A percentile compares a stretch with the other conserved stretches of the same genome.
Evolutionary conservation across 2,797 vertebrate species (phyloP).

Genomic region (Psittacula derbiana): DNA sequence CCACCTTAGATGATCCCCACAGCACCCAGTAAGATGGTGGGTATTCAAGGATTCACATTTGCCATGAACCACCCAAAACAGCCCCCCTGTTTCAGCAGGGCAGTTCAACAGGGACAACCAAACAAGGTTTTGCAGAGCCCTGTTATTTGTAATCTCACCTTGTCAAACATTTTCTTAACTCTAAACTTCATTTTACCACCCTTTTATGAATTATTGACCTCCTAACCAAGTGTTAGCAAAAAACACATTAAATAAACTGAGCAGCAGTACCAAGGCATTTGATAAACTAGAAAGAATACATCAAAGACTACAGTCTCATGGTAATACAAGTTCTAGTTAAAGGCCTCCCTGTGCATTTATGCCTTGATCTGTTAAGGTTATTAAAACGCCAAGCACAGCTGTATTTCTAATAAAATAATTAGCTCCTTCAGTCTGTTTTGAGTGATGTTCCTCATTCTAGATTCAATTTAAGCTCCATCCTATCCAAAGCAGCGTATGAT

Average conservation of each 20-base stretch:
- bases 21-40: background rate
- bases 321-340: conserved; percentile 57
- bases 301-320: conserved; percentile 48
- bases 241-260: conserved; percentile 40
- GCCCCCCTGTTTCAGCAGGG: background rate
- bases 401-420: conserved; percentile 62
- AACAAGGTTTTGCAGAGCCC: background rate
- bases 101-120: background rate
- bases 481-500: background rate
- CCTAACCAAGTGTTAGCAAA: conserved; percentile 17
- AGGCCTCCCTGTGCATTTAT: background rate
- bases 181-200: conserved; percentile 9
- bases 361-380: conserved; percentile 61
- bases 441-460: conserved; percentile 24
- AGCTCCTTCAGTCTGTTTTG: conserved; percentile 40
- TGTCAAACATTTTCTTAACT: conserved; percentile 9
- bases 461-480: conserved; percentile 39
- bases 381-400: conserved; percentile 32
- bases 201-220: conserved; percentile 48
- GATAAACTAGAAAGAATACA: conserved; percentile 52
- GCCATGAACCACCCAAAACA: background rate
- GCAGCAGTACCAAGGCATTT: conserved; percentile 33
- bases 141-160: background rate
- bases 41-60: background rate
- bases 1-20: background rate